Evolutionary conservation across 1,140 invertebrate species (phyloP).

Genomic region (Brachionus manjavacas): DNA sequence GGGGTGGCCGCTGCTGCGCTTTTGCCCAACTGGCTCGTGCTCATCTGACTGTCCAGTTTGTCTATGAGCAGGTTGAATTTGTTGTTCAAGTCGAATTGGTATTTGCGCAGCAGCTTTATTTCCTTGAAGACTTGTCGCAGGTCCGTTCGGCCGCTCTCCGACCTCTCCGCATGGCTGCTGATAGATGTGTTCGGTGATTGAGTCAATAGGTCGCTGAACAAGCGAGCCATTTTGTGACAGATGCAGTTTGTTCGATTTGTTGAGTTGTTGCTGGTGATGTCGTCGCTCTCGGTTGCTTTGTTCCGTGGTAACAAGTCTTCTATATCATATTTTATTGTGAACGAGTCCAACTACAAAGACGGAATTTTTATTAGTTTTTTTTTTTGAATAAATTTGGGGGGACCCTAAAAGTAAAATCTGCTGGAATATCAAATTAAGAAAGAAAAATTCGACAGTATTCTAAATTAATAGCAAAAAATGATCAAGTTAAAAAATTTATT

Average conservation of each 20-base stretch:
- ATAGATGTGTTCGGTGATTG: background rate
- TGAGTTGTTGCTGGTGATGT: background rate
- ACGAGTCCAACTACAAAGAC: background rate
- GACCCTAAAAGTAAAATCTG: no score
- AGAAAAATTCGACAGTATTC: no score
- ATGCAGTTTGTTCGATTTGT: background rate
- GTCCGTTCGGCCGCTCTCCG: background rate
- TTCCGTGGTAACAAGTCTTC: background rate
- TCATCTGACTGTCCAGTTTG: background rate
- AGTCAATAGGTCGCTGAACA: background rate
- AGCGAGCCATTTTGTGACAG: slow-evolving; percentile 5
- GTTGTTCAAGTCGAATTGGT: slow-evolving; percentile 15
- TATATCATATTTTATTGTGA: slow-evolving; percentile 29
- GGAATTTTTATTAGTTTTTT: background rate
- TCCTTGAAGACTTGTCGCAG: background rate
- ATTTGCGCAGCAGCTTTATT: slow-evolving; percentile 7
- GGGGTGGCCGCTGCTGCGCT: background rate
- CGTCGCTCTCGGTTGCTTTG: background rate
- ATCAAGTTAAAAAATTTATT: no score
- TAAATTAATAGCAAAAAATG: no score
- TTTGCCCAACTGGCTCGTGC: background rate
- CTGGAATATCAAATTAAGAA: no score
- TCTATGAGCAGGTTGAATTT: background rate
- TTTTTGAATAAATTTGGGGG: background rate
- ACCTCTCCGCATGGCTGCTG: no score